Conservation (phyloP, 2,888 invertebrate species). For the Tryphoninae sp. region DNA sequence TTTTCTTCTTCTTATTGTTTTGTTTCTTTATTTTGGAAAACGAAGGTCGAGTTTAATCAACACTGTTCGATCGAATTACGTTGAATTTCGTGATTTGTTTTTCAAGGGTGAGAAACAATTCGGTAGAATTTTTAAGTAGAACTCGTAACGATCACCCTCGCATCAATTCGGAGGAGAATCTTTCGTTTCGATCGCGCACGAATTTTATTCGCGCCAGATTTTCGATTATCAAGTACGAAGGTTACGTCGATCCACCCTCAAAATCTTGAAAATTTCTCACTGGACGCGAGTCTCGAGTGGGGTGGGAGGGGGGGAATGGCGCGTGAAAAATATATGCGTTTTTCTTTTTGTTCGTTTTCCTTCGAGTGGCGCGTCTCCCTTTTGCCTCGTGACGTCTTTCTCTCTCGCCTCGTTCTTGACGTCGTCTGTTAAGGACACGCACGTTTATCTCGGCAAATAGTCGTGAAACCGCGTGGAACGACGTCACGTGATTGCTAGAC, state of each 20-base stretch:
- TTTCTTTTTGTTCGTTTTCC: conserved; percentile 22
- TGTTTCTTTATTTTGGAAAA: conserved; percentile 30
- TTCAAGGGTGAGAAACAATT: conserved; percentile 13
- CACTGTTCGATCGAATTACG: conserved; percentile 31
- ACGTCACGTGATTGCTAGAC: conserved; percentile 56
- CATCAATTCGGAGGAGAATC: neutral
- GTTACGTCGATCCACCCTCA: neutral
- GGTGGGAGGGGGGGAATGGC: neutral
- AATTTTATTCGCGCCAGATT: conserved; percentile 22
- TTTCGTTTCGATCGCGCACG: conserved; percentile 33
- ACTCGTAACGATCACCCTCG: conserved; percentile 31
- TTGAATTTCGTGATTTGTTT: neutral
- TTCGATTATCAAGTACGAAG: conserved; percentile 7
- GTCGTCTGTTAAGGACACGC: conserved; percentile 26
- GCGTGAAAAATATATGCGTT: neutral
- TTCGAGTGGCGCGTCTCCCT: conserved; percentile 15
- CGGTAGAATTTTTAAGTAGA: conserved; percentile 14
- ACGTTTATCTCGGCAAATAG: conserved; percentile 40
- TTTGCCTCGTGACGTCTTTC: conserved; percentile 21
- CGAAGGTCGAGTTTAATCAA: conserved; percentile 44
- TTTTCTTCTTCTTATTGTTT: neutral
- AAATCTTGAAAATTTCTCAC: conserved; percentile 29
- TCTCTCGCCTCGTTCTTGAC: conserved; percentile 5
- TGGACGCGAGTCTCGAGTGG: conserved; percentile 6
- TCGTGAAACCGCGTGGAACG: conserved; percentile 62